Evolutionary conservation across 2,888 invertebrate genomes (phyloP), one percentile per base, ranked within the genome.

Genomic region (Ceratothoa steindachneri): DNA sequence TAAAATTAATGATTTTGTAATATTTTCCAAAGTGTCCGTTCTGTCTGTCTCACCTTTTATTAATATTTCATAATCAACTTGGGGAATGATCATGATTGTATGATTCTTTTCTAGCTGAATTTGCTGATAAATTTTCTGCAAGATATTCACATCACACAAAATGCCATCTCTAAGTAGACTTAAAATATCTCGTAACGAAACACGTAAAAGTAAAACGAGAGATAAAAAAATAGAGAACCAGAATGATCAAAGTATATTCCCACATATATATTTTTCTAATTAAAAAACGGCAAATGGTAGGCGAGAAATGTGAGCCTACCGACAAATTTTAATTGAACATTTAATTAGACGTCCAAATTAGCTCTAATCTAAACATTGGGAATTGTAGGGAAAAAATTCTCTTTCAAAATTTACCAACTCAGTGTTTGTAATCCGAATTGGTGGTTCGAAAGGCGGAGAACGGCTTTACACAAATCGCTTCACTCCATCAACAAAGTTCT

Each of bases 281-380:
- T 55, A 55, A 55, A 55, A 55, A 55, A 55, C 19, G 7, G 7
- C 9, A 7, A 55, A 55, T 12, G 7, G 15, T 55, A 5, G 55
- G 24, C 24, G 55, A 55, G 55, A 55, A 19, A 15, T 55, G 19
- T 55, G 19, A 55, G 55, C 7, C 55, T 55, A 55, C 55, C 55
- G 55, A 55, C 55, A 55, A 22, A 55, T 55, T 55, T 55, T 55
- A 55, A 55, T 55, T 55, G 55, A 55, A 55, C 55, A 55, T 55
- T 55, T 55, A 55, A 55, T 55, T 55, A 55, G 55, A 55, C 55
- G 55, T 55, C 55, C 55, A 55, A 55, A 55, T 55, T 55, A 55
- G 55, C 55, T 55, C 55, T 15, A 55, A 55, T 55, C 15, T 55
- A 55, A 55, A 55, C 55, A 55, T 55, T 55, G 55, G 55, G 19